Evolutionary conservation across 2,113 vertebrate species (phyloP).

Genomic region (Onychorhynchus coronatus): DNA sequence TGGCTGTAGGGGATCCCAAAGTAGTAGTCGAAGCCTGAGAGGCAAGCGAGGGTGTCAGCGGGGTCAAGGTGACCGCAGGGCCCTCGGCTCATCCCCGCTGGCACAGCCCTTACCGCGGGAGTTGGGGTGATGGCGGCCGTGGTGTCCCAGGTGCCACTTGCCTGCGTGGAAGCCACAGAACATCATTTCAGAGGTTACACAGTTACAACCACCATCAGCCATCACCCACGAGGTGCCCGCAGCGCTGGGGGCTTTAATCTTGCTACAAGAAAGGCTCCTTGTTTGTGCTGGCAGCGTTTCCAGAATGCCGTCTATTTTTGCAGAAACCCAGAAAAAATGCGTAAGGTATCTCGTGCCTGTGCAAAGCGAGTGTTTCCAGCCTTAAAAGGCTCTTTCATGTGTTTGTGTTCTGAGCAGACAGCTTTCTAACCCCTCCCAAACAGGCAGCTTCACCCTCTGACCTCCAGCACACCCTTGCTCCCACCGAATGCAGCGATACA

Average conservation of each 20-base stretch:
- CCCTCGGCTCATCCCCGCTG: accelerated
- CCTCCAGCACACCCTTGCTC: accelerated
- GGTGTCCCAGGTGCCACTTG: conserved; percentile 97
- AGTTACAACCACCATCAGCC: not conserved
- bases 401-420: not conserved
- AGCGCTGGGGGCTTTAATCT: not conserved
- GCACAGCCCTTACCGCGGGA: conserved; percentile 80
- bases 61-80: accelerated
- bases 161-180: conserved; percentile 72
- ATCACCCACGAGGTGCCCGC: not conserved
- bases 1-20: conserved; percentile 94
- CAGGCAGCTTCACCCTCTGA: not conserved
- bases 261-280: not conserved
- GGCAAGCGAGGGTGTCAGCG: not conserved
- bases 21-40: conserved; percentile 93
- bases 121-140: conserved; percentile 79
- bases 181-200: not conserved
- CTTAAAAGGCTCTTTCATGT: not conserved
- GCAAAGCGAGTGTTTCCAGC: not conserved
- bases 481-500: accelerated
- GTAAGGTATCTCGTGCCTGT: not conserved
- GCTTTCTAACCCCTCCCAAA: not conserved
- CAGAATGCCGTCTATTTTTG: not conserved
- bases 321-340: not conserved
- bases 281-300: not conserved